phyloP scores from a whole-genome alignment of 1,140 invertebrate species.

The Aphaenogaster floridana region DNA sequence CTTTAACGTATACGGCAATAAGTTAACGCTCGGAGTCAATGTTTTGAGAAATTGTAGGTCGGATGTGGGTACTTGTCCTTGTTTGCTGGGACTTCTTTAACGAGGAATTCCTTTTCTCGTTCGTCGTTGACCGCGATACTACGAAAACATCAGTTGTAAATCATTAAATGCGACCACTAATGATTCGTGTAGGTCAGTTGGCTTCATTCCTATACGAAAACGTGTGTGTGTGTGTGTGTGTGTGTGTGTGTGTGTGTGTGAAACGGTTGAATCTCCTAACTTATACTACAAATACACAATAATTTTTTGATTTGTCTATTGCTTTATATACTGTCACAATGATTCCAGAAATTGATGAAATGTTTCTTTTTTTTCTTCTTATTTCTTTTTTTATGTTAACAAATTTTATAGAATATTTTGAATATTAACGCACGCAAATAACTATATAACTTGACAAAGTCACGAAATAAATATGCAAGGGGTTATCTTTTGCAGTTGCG shows the following conservation, averaged over 20 bases:
- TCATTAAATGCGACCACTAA: constrained; percentile 17
- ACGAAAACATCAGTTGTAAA: not conserved
- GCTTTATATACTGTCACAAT: not conserved
- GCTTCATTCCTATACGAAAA: not conserved
- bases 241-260: not conserved
- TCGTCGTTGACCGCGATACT: not conserved
- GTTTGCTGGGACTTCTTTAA: not conserved
- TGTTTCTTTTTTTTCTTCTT: not conserved
- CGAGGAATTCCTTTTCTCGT: constrained; percentile 14
- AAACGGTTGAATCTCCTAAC: not conserved
- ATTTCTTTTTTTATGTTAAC: not conserved
- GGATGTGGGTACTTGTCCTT: constrained; percentile 32
- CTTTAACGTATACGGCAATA: constrained; percentile 15
- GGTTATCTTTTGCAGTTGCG: not conserved
- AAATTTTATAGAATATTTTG: not conserved
- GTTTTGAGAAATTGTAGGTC: constrained; percentile 43
- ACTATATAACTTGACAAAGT: not conserved
- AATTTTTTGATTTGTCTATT: not conserved
- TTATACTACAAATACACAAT: not conserved
- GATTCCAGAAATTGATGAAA: not conserved
- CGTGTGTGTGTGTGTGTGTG: not conserved
- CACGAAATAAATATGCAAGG: not conserved
- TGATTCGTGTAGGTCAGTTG: constrained; percentile 10
- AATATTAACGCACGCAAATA: not conserved
- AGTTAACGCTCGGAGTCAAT: not conserved